Percentiles rank a stretch among this genome's conserved stretches.
Conservation (phyloP, 1,140 invertebrate genomes). For the Nautilus pompilius region DNA sequence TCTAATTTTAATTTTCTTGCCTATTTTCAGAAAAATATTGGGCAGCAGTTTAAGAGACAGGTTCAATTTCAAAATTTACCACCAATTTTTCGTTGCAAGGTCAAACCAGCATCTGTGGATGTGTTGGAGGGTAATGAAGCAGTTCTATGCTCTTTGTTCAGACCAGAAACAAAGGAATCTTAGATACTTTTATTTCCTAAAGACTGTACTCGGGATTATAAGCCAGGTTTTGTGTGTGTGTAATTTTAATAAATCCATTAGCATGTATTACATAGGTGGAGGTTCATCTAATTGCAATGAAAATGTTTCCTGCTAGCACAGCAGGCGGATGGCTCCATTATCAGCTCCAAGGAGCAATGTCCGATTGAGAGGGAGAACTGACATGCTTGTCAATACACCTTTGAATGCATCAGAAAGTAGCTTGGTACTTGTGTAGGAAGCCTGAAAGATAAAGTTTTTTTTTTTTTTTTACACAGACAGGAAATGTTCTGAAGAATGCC, state of each 20-base stretch:
- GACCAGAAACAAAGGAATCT: not conserved
- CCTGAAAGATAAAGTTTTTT: constrained; percentile 58
- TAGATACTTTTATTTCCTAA: not conserved
- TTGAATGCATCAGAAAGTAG: constrained; percentile 85
- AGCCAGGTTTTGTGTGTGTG: not conserved
- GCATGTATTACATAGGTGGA: constrained; percentile 8
- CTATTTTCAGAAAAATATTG: not conserved
- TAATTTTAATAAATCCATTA: constrained; percentile 9
- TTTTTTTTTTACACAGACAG: too few relatives aligned
- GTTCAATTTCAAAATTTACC: constrained; percentile 80
- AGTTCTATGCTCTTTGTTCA: constrained; percentile 10
- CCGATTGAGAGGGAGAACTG: constrained; percentile 82
- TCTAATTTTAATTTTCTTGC: not conserved
- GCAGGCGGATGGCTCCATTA: constrained; percentile 72
- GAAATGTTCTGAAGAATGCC: too few relatives aligned
- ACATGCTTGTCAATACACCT: constrained; percentile 84
- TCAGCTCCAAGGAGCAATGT: constrained; percentile 85
- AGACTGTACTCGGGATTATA: not conserved
- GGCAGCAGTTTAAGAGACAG: constrained; percentile 75
- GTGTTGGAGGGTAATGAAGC: constrained; percentile 18
- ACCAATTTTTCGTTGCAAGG: constrained; percentile 54
- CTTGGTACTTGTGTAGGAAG: constrained; percentile 78
- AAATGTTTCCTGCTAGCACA: constrained; percentile 24
- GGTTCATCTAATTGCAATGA: constrained; percentile 12
- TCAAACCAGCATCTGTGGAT: constrained; percentile 18